Conservation (phyloP, 2,113 vertebrate species). For the Calcarius ornatus region DNA sequence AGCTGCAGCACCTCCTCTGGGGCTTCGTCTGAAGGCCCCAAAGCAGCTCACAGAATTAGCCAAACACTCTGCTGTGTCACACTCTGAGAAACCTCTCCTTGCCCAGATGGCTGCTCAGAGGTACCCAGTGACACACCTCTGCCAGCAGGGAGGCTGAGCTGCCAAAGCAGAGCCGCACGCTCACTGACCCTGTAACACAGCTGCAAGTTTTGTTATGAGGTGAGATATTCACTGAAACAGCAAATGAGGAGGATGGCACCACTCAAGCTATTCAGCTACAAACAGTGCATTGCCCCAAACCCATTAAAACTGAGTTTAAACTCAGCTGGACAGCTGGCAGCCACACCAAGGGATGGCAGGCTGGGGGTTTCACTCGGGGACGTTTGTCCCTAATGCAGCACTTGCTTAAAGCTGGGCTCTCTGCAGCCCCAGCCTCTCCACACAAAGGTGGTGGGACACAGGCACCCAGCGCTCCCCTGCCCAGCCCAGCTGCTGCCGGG, state of each 20-base stretch:
- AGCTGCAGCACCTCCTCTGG: background rate
- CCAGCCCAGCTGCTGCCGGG: too few species aligned
- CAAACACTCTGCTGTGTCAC: background rate
- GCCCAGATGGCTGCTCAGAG: rapidly evolving
- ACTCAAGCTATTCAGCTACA: background rate
- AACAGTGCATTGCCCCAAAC: too few species aligned
- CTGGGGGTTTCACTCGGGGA: background rate
- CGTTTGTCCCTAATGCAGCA: rapidly evolving
- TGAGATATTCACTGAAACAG: background rate
- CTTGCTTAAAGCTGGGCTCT: rapidly evolving
- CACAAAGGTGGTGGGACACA: background rate
- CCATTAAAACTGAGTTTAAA: background rate
- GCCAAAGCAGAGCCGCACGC: background rate
- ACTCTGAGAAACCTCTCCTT: background rate
- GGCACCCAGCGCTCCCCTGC: background rate
- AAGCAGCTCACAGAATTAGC: background rate
- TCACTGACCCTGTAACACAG: background rate
- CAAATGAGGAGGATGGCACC: background rate
- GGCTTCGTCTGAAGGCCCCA: too few species aligned
- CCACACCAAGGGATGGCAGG: background rate
- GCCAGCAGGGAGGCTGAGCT: background rate
- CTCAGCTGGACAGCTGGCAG: background rate
- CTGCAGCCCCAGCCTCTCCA: background rate
- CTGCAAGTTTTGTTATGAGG: background rate
- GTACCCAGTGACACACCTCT: background rate